Evolutionary conservation across 35 echinoderm and acorn worm species (phyloP), one percentile per base, ranked within the genome.

Genomic region (Nesometra sesokonis): DNA sequence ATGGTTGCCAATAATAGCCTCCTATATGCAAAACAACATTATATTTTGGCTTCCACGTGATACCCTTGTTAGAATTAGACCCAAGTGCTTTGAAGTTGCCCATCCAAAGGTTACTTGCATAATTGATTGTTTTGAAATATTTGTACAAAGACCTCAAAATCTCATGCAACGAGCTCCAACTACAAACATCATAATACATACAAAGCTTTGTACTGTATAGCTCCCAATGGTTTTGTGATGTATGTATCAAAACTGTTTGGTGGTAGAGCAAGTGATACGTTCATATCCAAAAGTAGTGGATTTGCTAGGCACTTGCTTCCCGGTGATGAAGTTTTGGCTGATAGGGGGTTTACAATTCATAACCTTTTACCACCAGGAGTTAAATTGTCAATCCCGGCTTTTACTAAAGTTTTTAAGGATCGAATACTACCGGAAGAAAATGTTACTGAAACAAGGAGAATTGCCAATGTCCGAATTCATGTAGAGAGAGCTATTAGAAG

Each of bases 401-500:
- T 91, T 86, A 86, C 83, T 0, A 86, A 39, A 32, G 78, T 78
- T 32, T 82, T 46, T 57, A 82, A 91, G 76, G 36, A 91, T 15
- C 39, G 39, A 43, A 7, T 43, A 27, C 46, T 91, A 2, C 77
- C 89, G 0, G 89, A 86, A 85, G 17, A 34, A 17, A 35, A 23
- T 17, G 88, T 89, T 31, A 84, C 82, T 11, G 82, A 77, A 32
- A 89, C 88, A 36, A 35, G 89, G 17, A 11, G 89, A 85, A 36
- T 91, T 23, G 89, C 89, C 17, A 91, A 86, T 80, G 83, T 91
- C 3, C 17, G 89, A 33, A 91, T 91, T 21, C 89, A 91, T 82
- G 89, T 91, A 13, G 89, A 91, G 46, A 78, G 89, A 33, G 89
- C 89, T 17, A 91, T 91, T 52, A 38, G 89, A 37, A 37, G 86